Evolutionary conservation across 2,888 invertebrate species (phyloP), one percentile per base, ranked within the genome.

Genomic region (Drosophila stalkeri): DNA sequence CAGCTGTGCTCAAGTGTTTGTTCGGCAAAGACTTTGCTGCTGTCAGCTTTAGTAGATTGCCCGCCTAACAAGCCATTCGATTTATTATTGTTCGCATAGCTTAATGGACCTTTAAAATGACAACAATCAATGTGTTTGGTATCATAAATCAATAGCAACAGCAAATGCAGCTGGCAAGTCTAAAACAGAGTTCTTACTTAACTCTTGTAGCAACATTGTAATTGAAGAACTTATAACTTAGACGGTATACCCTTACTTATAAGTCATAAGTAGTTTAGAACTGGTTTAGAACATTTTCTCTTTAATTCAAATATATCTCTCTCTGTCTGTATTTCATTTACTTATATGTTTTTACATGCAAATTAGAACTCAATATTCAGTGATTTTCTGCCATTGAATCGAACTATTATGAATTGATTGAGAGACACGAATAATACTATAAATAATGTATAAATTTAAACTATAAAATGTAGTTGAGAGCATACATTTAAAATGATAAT

Each of bases 1-100:
- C 82, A 85, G 87, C 81, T 85, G 82, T 63, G 67, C 47, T 57
- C 23, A 73, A 76, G 70, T 71, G 69, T 35, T 46, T 31, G 49
- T 60, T 31, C 18, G 33, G 14, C 44, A 46, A 56, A 43, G 44
- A 18, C 11, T 14, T 14, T n/a, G 51, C 44, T 41, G 55, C 56
- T 51, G 67, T 56, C 66, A 75, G 75, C 65, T 64, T 71, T 35
- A 54, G 37, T 63, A 60, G 57, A 74, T 51, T 60, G 55, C n/a
- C 51, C 31, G 44, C 41, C 27, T n/a, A 51, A 51, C 74, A 72
- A 55, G 47, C 73, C 49, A 61, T 61, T 67, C 63, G 66, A 69
- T 79, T 72, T 67, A 69, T 61, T 52, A 46, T 65, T 69, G 55
- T 60, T 41, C 59, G 55, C 51, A 4, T 2, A 2, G 43, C 52